phyloP scores from a whole-genome alignment of 2,797 vertebrate species.

The Oophaga sylvatica region DNA sequence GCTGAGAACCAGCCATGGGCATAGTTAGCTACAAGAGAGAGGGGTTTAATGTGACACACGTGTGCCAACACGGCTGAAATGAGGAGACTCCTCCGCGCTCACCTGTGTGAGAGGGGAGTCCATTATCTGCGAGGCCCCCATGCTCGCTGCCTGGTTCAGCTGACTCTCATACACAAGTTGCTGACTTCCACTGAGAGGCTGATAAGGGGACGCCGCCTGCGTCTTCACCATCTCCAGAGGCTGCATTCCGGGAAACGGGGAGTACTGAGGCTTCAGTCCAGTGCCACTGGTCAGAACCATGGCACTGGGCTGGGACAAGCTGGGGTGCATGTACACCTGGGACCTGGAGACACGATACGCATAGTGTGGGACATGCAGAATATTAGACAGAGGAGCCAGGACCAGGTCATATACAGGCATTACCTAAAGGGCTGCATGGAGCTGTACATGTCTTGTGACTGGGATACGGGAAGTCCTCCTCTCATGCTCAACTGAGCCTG shows the following conservation, averaged over 20 bases:
- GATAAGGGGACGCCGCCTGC: slow-evolving; percentile 93
- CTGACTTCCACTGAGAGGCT: slow-evolving; percentile 94
- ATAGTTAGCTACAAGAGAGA: slow-evolving; percentile 85
- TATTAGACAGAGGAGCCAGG: neutral
- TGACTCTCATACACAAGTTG: slow-evolving; percentile 90
- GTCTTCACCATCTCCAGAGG: slow-evolving; percentile 96
- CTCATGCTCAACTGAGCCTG: slow-evolving; percentile 94
- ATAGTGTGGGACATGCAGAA: neutral
- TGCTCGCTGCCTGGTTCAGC: slow-evolving; percentile 88
- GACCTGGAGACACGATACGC: slow-evolving; percentile 77
- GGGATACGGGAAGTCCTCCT: slow-evolving; percentile 93
- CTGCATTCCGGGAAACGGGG: slow-evolving; percentile 93
- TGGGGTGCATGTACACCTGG: slow-evolving; percentile 98
- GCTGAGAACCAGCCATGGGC: slow-evolving; percentile 93
- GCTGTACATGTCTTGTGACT: slow-evolving; percentile 98
- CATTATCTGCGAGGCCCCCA: slow-evolving; percentile 95
- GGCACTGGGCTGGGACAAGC: slow-evolving; percentile 92
- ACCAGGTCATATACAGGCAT: neutral
- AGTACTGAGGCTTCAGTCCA: slow-evolving; percentile 92
- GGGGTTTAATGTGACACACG: slow-evolving; percentile 19
- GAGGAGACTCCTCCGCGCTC: neutral
- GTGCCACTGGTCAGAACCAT: slow-evolving; percentile 94
- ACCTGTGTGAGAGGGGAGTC: slow-evolving; percentile 99
- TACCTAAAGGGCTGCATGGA: slow-evolving; percentile 97
- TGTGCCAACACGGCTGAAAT: neutral